Percentiles rank a stretch among this genome's conserved stretches.
Conservation (phyloP, 2,888 invertebrate genomes). For the Heliothis peltigera region DNA sequence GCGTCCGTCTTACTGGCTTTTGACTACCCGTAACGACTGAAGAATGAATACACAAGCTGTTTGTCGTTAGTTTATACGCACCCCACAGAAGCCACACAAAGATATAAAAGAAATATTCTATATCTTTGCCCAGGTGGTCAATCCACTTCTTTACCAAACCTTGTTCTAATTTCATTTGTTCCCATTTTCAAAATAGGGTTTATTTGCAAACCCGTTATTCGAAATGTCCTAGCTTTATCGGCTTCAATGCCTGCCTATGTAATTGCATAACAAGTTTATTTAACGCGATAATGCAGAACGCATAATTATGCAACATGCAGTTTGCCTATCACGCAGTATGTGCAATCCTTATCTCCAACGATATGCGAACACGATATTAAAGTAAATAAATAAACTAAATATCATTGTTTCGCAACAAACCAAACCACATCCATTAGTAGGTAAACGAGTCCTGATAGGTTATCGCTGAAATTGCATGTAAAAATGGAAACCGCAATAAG, state of each 20-base stretch:
- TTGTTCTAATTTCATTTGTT: no score
- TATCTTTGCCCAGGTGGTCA: no score
- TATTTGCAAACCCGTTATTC: no score
- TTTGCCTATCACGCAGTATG: neutral
- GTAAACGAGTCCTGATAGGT: neutral
- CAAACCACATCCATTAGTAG: neutral
- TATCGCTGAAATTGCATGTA: neutral
- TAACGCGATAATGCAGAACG: neutral
- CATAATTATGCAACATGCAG: neutral
- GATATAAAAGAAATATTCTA: no score
- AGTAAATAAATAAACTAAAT: conserved; percentile 10
- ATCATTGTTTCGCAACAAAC: no score
- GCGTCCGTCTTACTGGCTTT: no score
- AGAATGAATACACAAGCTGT: no score
- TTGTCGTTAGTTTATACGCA: no score
- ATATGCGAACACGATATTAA: conserved; percentile 20
- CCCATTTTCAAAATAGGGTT: no score
- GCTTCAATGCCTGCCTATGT: neutral
- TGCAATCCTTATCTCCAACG: neutral
- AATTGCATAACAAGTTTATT: neutral
- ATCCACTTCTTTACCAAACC: no score
- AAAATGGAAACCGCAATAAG: neutral
- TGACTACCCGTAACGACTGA: no score
- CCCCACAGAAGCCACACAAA: no score
- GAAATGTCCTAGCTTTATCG: neutral